phyloP scores from a whole-genome alignment of 2,797 vertebrate species.

The Danio aesculapii region DNA sequence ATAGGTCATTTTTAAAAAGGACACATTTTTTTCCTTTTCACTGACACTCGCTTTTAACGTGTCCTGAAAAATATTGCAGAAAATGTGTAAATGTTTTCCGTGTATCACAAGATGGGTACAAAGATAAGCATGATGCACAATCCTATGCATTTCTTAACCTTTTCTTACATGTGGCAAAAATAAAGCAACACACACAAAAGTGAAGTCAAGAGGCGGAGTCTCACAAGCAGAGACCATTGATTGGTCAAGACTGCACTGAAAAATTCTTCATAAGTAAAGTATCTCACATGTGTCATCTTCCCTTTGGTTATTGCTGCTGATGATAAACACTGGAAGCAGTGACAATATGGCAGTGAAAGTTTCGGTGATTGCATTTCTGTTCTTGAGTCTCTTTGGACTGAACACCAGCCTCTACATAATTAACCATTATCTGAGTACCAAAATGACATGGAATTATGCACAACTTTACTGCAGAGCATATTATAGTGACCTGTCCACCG shows the following conservation, averaged over 20 bases:
- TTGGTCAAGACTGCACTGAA: background rate
- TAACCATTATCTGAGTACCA: background rate
- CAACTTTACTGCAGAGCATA: rapidly evolving
- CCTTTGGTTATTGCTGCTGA: background rate
- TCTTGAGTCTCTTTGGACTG: background rate
- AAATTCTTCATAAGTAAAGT: background rate
- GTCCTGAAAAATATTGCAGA: background rate
- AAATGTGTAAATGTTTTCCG: background rate
- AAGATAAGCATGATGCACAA: background rate
- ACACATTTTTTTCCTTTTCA: background rate
- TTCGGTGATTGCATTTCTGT: background rate
- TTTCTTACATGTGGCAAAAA: background rate
- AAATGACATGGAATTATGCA: background rate
- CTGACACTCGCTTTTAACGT: background rate
- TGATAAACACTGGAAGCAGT: background rate
- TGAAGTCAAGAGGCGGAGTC: background rate
- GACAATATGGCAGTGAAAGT: background rate
- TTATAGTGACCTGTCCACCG: background rate
- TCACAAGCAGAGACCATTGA: background rate
- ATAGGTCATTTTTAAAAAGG: background rate
- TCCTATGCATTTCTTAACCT: background rate
- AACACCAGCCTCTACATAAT: background rate
- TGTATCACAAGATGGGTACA: background rate
- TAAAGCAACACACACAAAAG: background rate
- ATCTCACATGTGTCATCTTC: background rate